Conservation (phyloP, 2,888 invertebrate genomes). For the Timema podura region DNA sequence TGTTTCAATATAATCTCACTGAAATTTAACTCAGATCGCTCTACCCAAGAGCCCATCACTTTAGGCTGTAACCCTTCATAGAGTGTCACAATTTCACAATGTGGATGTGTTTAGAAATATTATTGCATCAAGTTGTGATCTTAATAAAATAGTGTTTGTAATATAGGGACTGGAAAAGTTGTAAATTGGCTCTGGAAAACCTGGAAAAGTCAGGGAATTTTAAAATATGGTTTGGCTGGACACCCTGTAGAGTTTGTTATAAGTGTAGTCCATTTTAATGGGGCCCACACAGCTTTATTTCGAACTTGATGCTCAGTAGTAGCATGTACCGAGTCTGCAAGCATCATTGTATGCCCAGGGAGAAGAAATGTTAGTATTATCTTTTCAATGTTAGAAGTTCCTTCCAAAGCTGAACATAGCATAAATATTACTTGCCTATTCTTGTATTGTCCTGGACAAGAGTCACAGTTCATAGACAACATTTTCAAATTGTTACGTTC, state of each 20-base stretch:
- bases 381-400: constrained; percentile 1
- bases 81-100: no score
- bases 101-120: no score
- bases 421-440: constrained; percentile 6
- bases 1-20: no score
- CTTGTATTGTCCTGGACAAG: constrained; percentile 10
- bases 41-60: no score
- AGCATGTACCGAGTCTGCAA: constrained; percentile 20
- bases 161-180: no score
- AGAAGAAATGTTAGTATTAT: constrained; percentile 9
- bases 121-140: no score
- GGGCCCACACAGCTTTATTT: constrained; percentile 34
- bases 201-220: no score
- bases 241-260: constrained; percentile 30
- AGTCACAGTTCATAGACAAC: constrained; percentile 7
- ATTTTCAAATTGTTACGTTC: neutral
- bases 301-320: constrained; percentile 34
- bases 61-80: no score
- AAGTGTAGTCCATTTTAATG: constrained; percentile 35
- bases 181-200: no score
- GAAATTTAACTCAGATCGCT: no score
- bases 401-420: neutral
- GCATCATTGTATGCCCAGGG: constrained; percentile 6
- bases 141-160: no score
- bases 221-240: no score